Base-by-base conservation (phyloP, 2,113 vertebrate species). In the Ia io region DNA sequence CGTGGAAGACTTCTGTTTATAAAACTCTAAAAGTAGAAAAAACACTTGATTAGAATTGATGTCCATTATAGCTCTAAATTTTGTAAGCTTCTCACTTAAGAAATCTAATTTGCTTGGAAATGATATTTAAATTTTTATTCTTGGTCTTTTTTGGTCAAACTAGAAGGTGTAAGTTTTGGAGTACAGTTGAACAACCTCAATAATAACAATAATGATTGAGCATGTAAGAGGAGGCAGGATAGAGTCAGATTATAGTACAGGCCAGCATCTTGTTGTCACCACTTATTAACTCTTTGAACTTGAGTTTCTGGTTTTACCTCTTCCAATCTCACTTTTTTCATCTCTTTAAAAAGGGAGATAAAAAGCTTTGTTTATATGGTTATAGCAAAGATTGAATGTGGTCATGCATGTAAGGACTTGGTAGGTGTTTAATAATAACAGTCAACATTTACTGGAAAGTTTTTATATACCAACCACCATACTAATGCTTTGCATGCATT, bases 61-160 rank as follows among this genome's bases (percentile, higher is more conserved):
- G n/a, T 82, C 47, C 37, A 4, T 77, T 88, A 51, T 10, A 91
- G 35, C 18, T 49, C 44, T 94, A 35, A 40, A 84, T 93, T 94
- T 94, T 85, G 9, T 73, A 95, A 90, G 9, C 13, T 47, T 91
- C 28, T 90, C 44, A 61, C 9, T 95, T 77, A 91, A 88, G 56
- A 76, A 90, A 91, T 94, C 4, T 65, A 28, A 77, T 71, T 77
- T 88, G 92, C 82, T 59, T 91, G 25, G 44, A 85, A 73, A 49
- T 74, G 1, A 5, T 69, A 59, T 77, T 88, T 92, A 59, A 71
- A 67, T 82, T 91, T 86, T 95, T 79, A 94, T 84, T 89, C 74
- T 74, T 22, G 3, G 28, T 71, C 82, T 85, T 53, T 90, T 59
- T 89, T 18, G 23, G 18, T 67, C 56, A 88, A 30, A 35, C 30